Evolutionary conservation across 1,140 invertebrate species (phyloP), one percentile per base, ranked within the genome.

Genomic region (Scaptomyza pallida): DNA sequence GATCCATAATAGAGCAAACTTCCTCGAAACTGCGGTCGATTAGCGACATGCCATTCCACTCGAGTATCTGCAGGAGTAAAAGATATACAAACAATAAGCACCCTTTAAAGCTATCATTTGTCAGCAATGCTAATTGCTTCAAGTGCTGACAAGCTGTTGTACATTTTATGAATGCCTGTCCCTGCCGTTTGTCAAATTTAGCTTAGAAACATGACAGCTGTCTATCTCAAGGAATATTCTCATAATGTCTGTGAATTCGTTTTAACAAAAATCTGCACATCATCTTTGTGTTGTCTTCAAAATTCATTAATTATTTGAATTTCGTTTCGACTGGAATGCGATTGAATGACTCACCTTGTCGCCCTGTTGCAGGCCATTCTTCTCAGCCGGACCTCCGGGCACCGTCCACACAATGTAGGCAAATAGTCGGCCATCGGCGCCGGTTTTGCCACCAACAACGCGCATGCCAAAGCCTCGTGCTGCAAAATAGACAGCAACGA

Each of bases 341-440:
- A 30, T 55, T 26, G 6, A 37, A 9, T 8, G n/a, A 72, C 82
- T 82, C 92, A 96, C 96, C 94, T 96, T 97, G 92, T 97, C 96
- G 60, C 96, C 96, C 89, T 96, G 95, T 78, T 96, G 95, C 56
- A 98, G 92, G 9, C 96, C 96, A 44, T 94, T 96, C 83, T 96
- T 95, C 91, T 98, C 97, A 1, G 97, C 97, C 15, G 96, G 96
- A 43, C 97, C 97, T 35, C 96, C 97, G 1, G 96, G 96, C 17
- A 97, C 95, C 0, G 96, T 97, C 95, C 96, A 97, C 9, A 97
- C 96, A 73, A 98, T 96, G 89, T 96, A 96, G 45, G 97, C 97
- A 78, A 97, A 97, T 47, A 98, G 94, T 15, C 95, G 94, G 4
- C 97, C 97, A 91, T 97, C 96, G 3, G 94, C 92, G 15, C 95